Evolutionary conservation across 2,113 vertebrate genomes (phyloP).

Genomic region (Scytalopus superciliaris): DNA sequence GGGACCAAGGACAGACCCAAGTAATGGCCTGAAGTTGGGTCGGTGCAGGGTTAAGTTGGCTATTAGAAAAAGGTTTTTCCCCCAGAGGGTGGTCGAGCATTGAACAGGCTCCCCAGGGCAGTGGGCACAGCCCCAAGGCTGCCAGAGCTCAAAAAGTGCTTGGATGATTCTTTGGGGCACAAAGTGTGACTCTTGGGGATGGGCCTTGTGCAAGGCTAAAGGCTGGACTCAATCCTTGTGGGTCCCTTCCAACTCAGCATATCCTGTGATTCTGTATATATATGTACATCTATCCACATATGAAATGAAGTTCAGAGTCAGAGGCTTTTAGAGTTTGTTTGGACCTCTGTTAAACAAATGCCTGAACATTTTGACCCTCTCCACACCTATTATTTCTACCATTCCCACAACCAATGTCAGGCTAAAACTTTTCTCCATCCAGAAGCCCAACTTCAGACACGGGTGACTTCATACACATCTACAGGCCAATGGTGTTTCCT

Average conservation of each 20-base stretch:
- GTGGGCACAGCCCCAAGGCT: neutral
- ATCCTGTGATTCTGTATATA: neutral
- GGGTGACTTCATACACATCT: neutral
- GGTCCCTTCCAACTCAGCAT: neutral
- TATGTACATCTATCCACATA: neutral
- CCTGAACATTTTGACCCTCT: neutral
- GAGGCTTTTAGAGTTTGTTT: neutral
- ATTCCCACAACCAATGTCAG: neutral
- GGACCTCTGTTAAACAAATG: neutral
- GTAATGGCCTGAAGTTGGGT: no score
- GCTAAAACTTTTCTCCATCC: neutral
- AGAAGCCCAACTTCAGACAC: neutral
- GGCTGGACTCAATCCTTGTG: neutral
- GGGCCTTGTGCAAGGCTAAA: neutral
- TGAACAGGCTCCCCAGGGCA: neutral
- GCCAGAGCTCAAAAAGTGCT: neutral
- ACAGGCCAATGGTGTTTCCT: neutral
- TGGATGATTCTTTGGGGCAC: neutral
- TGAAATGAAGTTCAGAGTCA: neutral
- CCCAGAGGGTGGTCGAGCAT: neutral
- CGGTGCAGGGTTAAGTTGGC: neutral
- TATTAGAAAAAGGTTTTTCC: neutral
- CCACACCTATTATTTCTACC: neutral
- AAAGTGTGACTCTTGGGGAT: neutral
- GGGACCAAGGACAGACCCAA: no score